Base-by-base conservation (phyloP, 1,140 invertebrate genomes). In the Portunus trituberculatus region DNA sequence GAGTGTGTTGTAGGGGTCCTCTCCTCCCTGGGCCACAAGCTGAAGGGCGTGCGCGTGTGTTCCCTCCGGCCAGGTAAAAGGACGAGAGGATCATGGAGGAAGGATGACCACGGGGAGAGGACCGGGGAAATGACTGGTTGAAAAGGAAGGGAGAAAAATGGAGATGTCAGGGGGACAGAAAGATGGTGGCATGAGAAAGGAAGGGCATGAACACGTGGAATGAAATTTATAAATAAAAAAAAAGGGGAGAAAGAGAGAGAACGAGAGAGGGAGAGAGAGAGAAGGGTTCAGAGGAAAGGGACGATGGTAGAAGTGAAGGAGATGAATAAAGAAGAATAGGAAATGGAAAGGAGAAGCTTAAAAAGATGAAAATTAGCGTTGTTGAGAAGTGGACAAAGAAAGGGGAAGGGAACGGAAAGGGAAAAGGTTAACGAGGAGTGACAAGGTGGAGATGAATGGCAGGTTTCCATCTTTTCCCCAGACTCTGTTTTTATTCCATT, bases 221-320 rank as follows among this genome's bases (percentile, higher is more conserved):
- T n/a, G 20, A 76, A 76, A n/a, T 25, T n/a, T 76, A 20, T 76
- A 76, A 3, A 76, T n/a, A n/a, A n/a, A n/a, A 76, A 20, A 25
- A n/a, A 52, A 45, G 45, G 87, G 45, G 1, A 89, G 86, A 87
- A 31, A 87, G 8, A 87, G 86, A 88, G 87, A 88, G 31, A 88
- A 29, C 29, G 28, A 88, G 31, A 88, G 87, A 88, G 87, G 4
- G 28, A 88, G 87, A 31, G 87, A 88, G 28, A 90, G 88, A 90
- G 88, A 90, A 28, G 46, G 88, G n/a, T 39, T 20, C 4, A 25
- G 16, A 59, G n/a, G 52, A n/a, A 59, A 29, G 14, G 46, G 48
- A 91, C 12, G 67, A 76, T 76, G 67, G 0, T n/a, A 76, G 67
- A 76, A 76, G 25, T 25, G 67, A 76, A n/a, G 6, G 67, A 7